Evolutionary conservation across 2,888 invertebrate species (phyloP).

Genomic region (Stenurella melanura): DNA sequence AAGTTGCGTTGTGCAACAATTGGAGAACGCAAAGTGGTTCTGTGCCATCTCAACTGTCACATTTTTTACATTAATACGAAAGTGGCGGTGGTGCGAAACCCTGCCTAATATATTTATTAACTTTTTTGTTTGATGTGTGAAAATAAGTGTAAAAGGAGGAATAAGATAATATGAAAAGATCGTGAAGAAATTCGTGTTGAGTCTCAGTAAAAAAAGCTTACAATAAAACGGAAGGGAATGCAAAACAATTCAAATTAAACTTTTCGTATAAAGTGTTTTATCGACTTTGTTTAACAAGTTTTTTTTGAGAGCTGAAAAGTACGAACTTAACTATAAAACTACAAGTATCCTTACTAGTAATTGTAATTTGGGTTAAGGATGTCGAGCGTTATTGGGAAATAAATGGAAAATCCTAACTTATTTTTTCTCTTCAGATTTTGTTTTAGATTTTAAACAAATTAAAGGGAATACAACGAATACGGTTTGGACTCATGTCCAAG

Average conservation of each 20-base stretch:
- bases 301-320: conserved; percentile 21
- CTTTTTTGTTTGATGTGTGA: conserved; percentile 7
- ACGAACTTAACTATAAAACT: conserved; percentile 16
- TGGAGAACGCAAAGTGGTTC: background rate
- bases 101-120: conserved; percentile 7
- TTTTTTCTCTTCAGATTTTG: too few relatives aligned
- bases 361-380: conserved; percentile 1
- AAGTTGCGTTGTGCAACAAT: background rate
- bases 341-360: background rate
- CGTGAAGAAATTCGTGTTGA: conserved; percentile 1
- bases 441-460: too few relatives aligned
- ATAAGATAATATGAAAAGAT: conserved; percentile 7
- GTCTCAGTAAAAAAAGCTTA: background rate
- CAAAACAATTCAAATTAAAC: conserved; percentile 27
- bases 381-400: background rate
- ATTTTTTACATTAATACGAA: conserved; percentile 4
- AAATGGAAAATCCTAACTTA: background rate
- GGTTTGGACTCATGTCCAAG: too few relatives aligned
- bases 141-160: conserved; percentile 1
- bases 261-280: conserved; percentile 13
- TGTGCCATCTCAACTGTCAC: background rate
- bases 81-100: conserved; percentile 1
- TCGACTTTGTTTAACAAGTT: conserved; percentile 34
- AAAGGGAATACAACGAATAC: too few relatives aligned
- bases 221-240: conserved; percentile 21